Evolutionary conservation across 2,113 vertebrate species (phyloP).

Genomic region (Climacteris rufus): DNA sequence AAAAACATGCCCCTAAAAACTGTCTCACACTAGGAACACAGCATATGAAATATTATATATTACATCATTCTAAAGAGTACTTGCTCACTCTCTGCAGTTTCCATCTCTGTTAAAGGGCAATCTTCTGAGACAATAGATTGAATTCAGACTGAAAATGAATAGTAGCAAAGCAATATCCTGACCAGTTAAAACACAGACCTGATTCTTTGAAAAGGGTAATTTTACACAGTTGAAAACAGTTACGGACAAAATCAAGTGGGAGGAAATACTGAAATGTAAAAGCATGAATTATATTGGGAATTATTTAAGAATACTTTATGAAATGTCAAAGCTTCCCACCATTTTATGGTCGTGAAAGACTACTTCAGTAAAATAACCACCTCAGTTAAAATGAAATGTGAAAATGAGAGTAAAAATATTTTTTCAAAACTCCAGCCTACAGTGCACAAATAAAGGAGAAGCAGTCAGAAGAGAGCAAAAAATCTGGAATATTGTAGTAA

Average conservation of each 20-base stretch:
- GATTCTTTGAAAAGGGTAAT: background rate
- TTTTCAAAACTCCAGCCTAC: background rate
- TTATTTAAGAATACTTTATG: background rate
- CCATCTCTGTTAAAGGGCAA: background rate
- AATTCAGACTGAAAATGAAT: background rate
- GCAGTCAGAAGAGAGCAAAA: background rate
- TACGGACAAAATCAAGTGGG: background rate
- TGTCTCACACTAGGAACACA: background rate
- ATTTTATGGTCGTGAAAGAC: background rate
- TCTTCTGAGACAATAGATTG: background rate
- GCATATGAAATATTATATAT: background rate
- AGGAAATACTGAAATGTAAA: background rate
- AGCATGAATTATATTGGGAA: background rate
- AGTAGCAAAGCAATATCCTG: background rate
- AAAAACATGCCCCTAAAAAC: background rate
- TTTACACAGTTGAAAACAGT: background rate
- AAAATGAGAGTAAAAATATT: background rate
- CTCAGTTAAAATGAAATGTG: background rate
- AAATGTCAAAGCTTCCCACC: background rate
- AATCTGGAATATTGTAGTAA: background rate
- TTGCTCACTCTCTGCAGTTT: background rate
- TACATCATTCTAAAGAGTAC: background rate
- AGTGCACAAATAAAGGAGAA: background rate
- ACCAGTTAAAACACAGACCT: background rate
- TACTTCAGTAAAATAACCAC: background rate